These are phyloP conservation scores for Cylloceria caligata DNA, from an alignment of 2,888 invertebrate species.

Conservation along the genomic window DNA sequence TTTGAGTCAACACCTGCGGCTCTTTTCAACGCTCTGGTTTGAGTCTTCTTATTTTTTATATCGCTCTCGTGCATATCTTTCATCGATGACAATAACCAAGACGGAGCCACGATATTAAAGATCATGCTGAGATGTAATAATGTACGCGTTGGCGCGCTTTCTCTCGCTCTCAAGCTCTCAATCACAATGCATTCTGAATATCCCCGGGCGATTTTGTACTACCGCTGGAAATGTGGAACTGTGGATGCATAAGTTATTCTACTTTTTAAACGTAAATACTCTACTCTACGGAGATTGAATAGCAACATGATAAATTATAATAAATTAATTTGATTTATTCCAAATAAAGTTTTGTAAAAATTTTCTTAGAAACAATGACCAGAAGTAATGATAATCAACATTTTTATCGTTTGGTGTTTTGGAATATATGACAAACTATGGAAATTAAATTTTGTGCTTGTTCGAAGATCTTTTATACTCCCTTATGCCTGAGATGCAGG, in stretches of 20 bases:
- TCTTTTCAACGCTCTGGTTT: background rate
- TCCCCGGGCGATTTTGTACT: constrained; percentile 48
- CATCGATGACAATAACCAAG: background rate
- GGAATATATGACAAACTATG: too few relatives aligned
- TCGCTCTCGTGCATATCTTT: constrained; percentile 14
- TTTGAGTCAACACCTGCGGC: constrained; percentile 30
- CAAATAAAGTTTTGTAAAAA: background rate
- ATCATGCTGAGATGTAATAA: constrained; percentile 38
- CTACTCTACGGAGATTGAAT: background rate
- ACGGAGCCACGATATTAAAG: constrained; percentile 15
- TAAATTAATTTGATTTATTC: background rate
- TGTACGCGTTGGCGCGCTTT: constrained; percentile 25
- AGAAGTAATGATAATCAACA: too few relatives aligned
- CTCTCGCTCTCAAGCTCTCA: constrained; percentile 23
- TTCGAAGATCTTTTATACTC: too few relatives aligned
- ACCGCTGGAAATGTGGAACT: background rate
- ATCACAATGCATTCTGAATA: constrained; percentile 42
- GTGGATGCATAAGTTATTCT: background rate
- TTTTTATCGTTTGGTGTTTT: too few relatives aligned
- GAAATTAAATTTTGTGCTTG: too few relatives aligned
- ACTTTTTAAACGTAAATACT: background rate
- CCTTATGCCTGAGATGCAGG: background rate
- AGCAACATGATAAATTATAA: background rate
- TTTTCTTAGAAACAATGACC: background rate
- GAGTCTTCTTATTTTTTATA: constrained; percentile 22